Evolutionary conservation across 1,140 invertebrate species (phyloP).

Genomic region (Parapsyche elsis): DNA sequence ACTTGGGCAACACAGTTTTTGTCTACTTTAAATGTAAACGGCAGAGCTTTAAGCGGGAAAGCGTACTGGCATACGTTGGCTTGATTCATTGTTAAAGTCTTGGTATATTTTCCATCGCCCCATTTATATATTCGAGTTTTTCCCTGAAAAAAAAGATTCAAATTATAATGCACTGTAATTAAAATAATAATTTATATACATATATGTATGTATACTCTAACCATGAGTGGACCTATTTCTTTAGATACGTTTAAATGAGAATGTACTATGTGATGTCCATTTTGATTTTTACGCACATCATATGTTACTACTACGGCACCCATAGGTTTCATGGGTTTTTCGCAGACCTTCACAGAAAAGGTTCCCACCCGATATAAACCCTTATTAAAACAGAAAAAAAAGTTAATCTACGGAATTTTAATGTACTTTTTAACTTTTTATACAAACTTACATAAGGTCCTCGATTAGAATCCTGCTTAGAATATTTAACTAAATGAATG

Average conservation of each 20-base stretch:
- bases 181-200: too few species aligned
- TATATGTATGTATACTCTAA: not conserved
- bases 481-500: too few species aligned
- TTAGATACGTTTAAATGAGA: not conserved
- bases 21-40: slow-evolving; percentile 20
- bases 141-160: slow-evolving; percentile 14
- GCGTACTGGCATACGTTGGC: slow-evolving; percentile 34
- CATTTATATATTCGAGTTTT: slow-evolving; percentile 11
- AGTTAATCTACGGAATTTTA: too few species aligned
- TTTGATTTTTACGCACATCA: not conserved
- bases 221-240: slow-evolving; percentile 33
- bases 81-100: slow-evolving; percentile 15
- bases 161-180: too few species aligned
- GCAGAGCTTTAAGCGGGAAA: slow-evolving; percentile 31
- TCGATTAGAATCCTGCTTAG: too few species aligned
- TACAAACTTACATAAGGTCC: too few species aligned
- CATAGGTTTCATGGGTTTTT: slow-evolving; percentile 18
- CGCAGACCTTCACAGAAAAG: not conserved
- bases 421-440: too few species aligned
- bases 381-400: not conserved
- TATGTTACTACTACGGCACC: not conserved
- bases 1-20: slow-evolving; percentile 27
- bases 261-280: not conserved
- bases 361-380: not conserved
- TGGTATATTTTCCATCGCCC: slow-evolving; percentile 21